Evolutionary conservation across 2,797 vertebrate species (phyloP).

Genomic region (Peromyscus aztecus): DNA sequence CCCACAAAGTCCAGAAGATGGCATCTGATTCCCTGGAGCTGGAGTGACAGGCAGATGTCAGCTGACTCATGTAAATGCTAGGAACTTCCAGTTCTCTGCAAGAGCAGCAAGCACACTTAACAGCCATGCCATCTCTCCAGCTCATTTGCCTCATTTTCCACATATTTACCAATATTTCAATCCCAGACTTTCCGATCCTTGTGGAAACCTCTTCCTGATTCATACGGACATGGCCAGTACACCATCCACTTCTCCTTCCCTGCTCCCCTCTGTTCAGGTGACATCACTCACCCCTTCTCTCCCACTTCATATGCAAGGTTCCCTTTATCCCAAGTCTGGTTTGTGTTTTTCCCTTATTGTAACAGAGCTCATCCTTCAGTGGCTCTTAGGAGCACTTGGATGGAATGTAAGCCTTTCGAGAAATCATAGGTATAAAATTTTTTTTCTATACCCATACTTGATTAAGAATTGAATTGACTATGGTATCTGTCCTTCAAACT

Average conservation of each 20-base stretch:
- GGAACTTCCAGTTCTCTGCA: neutral
- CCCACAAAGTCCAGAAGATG: neutral
- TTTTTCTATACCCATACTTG: neutral
- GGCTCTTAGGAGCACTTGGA: neutral
- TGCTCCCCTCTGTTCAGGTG: accelerated
- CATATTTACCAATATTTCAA: neutral
- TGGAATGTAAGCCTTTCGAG: neutral
- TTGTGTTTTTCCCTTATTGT: neutral
- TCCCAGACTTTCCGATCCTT: neutral
- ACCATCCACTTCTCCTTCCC: neutral
- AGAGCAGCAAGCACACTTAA: neutral
- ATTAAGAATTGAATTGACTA: neutral
- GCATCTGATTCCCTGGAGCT: neutral
- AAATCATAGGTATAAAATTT: neutral
- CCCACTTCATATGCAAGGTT: neutral
- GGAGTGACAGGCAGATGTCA: neutral
- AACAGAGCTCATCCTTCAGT: too few relatives aligned
- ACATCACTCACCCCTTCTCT: neutral
- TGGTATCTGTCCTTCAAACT: neutral
- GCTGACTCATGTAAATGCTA: neutral
- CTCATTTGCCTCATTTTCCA: neutral
- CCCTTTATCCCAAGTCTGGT: neutral
- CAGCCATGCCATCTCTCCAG: neutral
- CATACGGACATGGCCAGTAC: accelerated
- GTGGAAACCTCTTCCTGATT: neutral